Percentiles rank a stretch among this genome's conserved stretches.
These are phyloP conservation scores for Siderastrea radians DNA, from an alignment of 92 coral and sea anemone genomes.

Conservation along the genomic window DNA sequence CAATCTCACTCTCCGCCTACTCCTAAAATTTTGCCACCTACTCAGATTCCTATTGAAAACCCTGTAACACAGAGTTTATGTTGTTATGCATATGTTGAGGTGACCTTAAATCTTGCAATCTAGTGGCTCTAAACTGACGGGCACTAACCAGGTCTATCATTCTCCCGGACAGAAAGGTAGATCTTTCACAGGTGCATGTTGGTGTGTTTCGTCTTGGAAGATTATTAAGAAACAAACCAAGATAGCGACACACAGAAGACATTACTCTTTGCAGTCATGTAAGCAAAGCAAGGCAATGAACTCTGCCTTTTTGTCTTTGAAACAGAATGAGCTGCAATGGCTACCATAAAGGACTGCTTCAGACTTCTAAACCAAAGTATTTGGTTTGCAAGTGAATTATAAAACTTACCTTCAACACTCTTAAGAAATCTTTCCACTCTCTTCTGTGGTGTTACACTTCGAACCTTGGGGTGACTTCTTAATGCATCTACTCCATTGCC, in stretches of 20 bases:
- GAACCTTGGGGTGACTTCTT: constrained; percentile 85
- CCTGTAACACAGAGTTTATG: too few species aligned
- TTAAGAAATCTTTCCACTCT: constrained; percentile 92
- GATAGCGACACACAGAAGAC: constrained; percentile 40
- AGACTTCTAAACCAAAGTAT: too few species aligned
- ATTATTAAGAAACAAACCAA: constrained; percentile 14
- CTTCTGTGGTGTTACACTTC: constrained; percentile 93
- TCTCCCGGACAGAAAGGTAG: too few species aligned
- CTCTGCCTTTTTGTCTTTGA: not conserved
- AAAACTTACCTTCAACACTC: constrained; percentile 78
- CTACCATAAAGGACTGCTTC: too few species aligned
- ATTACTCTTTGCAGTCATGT: not conserved
- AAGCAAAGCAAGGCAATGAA: not conserved
- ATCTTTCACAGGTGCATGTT: not conserved
- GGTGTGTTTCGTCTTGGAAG: constrained; percentile 40
- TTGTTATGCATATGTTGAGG: too few species aligned
- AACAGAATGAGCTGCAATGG: not conserved
- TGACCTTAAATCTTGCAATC: too few species aligned
- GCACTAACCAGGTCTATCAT: too few species aligned
- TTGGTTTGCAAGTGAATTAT: too few species aligned
- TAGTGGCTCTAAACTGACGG: too few species aligned
- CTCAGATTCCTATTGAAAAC: too few species aligned
- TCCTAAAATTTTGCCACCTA: too few species aligned
- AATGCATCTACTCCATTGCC: constrained; percentile 85
- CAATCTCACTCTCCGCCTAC: too few species aligned